These are phyloP conservation scores for Panthera tigris DNA, from an alignment of 2,113 vertebrate genomes.

Conservation along the genomic window DNA sequence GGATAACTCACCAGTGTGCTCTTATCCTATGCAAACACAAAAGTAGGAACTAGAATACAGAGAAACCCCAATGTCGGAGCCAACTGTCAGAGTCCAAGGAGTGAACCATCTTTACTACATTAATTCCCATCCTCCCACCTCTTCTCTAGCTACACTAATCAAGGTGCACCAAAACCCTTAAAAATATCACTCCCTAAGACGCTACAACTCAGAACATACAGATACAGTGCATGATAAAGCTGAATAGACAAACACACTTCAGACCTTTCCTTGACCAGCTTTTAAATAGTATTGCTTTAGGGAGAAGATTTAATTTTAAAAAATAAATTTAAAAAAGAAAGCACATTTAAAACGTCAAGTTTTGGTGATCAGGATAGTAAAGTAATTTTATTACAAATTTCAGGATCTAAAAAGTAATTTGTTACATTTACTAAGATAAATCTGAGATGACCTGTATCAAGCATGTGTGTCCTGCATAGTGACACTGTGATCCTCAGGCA, in stretches of 20 bases:
- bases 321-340: slow-evolving; percentile 53
- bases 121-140: not conserved
- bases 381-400: slow-evolving; percentile 65
- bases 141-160: not conserved
- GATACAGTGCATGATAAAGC: not conserved
- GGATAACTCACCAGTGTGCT: not conserved
- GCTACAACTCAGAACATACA: not conserved
- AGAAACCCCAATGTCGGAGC: not conserved
- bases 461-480: not conserved
- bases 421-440: slow-evolving; percentile 51
- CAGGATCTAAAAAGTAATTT: slow-evolving; percentile 58
- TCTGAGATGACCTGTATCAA: slow-evolving; percentile 50
- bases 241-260: not conserved
- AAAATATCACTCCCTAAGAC: not conserved
- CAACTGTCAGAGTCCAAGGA: not conserved
- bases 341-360: slow-evolving; percentile 39
- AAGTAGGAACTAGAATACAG: not conserved
- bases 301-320: slow-evolving; percentile 10
- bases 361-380: slow-evolving; percentile 48
- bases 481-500: not conserved
- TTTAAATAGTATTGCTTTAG: slow-evolving; percentile 11
- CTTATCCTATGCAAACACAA: not conserved
- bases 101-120: not conserved
- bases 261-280: not conserved
- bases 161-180: not conserved